Base-by-base conservation (phyloP, 2,797 vertebrate genomes). In the Pteronotus mesoamericanus region DNA sequence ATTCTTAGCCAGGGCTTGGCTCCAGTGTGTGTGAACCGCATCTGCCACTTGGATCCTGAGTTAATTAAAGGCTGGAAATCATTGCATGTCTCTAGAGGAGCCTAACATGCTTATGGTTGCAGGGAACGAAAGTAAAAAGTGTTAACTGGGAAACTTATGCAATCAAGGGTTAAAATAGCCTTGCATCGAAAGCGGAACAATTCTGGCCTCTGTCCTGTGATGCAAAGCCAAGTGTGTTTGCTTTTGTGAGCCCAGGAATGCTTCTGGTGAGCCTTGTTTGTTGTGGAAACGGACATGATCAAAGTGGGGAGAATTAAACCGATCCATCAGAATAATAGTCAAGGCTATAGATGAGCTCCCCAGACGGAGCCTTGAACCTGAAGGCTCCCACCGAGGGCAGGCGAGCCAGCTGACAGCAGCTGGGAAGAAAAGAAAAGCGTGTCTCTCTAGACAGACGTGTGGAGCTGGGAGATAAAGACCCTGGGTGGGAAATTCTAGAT, bases 291-390 rank as follows among this genome's bases (percentile, higher is more conserved):
- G 69, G 68, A 85, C 80, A 92, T 32, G 34, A 95, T 96, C 94
- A 85, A 96, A 93, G 75, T 69, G 71, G 39, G 34, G 42, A 95
- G 91, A 97, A 96, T 95, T 97, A 96, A 96, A 96, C 86, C 2
- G 46, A 95, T 82, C 69, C 86, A 94, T 96, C 61, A 92, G 83
- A 94, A 87, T 77, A 95, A 95, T 34, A 91, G 79, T 89, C 37
- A 71, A 93, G 55, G 84, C 69, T 87, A 22, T 37, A 51, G 61
- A 79, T 75, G 66, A 93, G 53, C 74, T 75, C 79, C 51, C 66
- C n/a, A 79, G 83, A 72, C 61, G 24, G 51, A 90, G 53, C 37
- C 93, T 96, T 96, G 92, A 96, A 95, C 94, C 75, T 82, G 77
- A 46, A 66, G 19, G n/a, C 74, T 95, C 82, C 53, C 32, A 85